phyloP scores from a whole-genome alignment of 92 coral and sea anemone species.

The Heliopora coerulea region DNA sequence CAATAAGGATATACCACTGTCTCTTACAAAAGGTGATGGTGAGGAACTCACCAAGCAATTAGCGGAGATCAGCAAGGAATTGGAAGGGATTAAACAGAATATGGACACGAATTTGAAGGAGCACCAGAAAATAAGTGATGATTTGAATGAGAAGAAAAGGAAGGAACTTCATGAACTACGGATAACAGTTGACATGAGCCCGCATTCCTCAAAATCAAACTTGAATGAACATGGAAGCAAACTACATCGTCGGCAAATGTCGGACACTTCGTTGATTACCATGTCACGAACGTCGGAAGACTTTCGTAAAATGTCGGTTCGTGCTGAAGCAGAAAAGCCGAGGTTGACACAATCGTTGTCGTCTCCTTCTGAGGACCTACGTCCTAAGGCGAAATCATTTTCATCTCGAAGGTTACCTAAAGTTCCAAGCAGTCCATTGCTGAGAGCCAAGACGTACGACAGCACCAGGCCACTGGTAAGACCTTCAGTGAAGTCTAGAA shows the following conservation, averaged over 20 bases:
- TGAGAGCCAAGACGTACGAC: conserved; percentile 26
- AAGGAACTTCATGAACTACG: conserved; percentile 29
- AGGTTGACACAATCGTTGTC: conserved; percentile 29
- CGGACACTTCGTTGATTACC: conserved; percentile 21
- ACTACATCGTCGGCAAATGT: conserved; percentile 35
- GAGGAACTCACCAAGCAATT: conserved; percentile 65
- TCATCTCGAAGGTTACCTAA: conserved; percentile 2
- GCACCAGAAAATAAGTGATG: conserved; percentile 10
- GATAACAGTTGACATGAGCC: conserved; percentile 18
- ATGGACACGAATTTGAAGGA: conserved; percentile 2
- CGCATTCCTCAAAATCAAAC: not conserved
- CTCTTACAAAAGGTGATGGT: conserved; percentile 12
- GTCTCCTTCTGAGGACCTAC: not conserved
- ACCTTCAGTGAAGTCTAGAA: conserved; percentile 10
- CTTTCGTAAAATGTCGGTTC: conserved; percentile 1
- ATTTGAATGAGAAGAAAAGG: conserved; percentile 28
- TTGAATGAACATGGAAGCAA: not conserved
- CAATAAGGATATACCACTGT: conserved; percentile 43
- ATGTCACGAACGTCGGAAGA: not conserved
- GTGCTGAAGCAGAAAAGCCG: not conserved
- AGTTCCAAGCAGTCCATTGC: conserved; percentile 18
- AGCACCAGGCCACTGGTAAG: not conserved
- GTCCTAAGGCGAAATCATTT: conserved; percentile 17
- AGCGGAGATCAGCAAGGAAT: conserved; percentile 63
- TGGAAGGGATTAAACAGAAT: conserved; percentile 39